These are phyloP conservation scores for Cotesia congregata DNA, from an alignment of 2,888 invertebrate genomes.

Conservation along the genomic window DNA sequence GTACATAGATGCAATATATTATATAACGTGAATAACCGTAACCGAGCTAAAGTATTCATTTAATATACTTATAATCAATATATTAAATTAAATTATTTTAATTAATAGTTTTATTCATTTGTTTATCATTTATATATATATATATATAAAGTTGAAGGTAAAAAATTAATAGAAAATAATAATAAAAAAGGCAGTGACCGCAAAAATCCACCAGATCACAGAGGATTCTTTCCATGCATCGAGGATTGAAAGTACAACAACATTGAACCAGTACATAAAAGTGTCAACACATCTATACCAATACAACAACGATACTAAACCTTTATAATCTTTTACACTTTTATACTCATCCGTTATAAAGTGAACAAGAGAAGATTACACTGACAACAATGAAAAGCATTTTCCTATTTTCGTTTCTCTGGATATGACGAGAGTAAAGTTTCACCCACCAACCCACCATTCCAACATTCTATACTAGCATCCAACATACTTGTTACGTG, in stretches of 20 bases:
- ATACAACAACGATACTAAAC: no score
- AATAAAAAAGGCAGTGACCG: conserved; percentile 12
- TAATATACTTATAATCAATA: no score
- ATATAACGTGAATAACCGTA: background rate
- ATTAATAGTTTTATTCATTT: no score
- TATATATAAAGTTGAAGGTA: no score
- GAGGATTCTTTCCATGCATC: background rate
- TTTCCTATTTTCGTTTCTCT: conserved; percentile 63
- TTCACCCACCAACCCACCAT: conserved; percentile 43
- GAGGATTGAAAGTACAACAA: background rate
- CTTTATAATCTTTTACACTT: no score
- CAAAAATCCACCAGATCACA: conserved; percentile 6
- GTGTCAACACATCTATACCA: no score
- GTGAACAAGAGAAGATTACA: conserved; percentile 24
- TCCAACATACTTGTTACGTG: conserved; percentile 48
- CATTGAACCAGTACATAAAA: background rate
- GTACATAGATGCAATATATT: background rate
- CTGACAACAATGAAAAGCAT: conserved; percentile 54
- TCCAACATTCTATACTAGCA: conserved; percentile 29
- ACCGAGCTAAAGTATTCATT: no score
- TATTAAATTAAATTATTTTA: no score
- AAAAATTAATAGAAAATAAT: background rate
- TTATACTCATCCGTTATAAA: background rate
- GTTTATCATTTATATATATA: no score
- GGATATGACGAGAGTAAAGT: conserved; percentile 54